Percentiles rank a stretch among this genome's conserved stretches.
Evolutionary conservation across 1,140 invertebrate species (phyloP).

Genomic region (Calycopis cecrops): DNA sequence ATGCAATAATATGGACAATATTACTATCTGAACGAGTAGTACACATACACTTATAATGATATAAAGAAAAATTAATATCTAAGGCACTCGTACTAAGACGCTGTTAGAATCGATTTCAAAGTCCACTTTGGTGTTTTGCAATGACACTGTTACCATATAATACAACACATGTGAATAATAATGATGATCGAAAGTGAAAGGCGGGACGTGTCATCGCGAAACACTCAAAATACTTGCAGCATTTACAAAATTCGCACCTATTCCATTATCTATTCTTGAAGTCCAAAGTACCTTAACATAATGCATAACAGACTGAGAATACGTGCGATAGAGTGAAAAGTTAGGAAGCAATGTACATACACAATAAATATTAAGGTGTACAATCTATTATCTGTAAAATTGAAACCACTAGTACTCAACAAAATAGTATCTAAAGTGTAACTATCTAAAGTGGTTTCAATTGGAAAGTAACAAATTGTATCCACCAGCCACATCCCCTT

Average conservation of each 20-base stretch:
- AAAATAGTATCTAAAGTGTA: too few species aligned
- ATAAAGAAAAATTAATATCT: conserved; percentile 46
- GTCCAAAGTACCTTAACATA: conserved; percentile 62
- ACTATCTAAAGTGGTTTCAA: conserved; percentile 13
- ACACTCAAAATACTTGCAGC: conserved; percentile 38
- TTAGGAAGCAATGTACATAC: conserved; percentile 52
- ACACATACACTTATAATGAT: conserved; percentile 23
- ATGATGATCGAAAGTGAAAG: conserved; percentile 2
- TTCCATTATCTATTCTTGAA: conserved; percentile 73
- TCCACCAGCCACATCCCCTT: conserved; percentile 16
- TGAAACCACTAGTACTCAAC: background rate
- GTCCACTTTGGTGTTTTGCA: conserved; percentile 36
- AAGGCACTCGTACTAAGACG: conserved; percentile 72
- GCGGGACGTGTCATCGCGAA: conserved; percentile 47
- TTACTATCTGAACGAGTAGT: conserved; percentile 24
- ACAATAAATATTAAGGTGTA: background rate
- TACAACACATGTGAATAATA: conserved; percentile 10
- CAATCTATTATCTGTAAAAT: background rate
- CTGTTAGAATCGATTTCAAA: conserved; percentile 58
- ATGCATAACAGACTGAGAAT: conserved; percentile 33
- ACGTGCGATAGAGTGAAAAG: conserved; percentile 47
- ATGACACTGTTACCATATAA: conserved; percentile 35
- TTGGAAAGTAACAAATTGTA: conserved; percentile 9
- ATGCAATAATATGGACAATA: background rate
- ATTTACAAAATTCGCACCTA: conserved; percentile 68